These are phyloP conservation scores for Tiphia femorata DNA, from an alignment of 2,888 invertebrate species.

Conservation along the genomic window DNA sequence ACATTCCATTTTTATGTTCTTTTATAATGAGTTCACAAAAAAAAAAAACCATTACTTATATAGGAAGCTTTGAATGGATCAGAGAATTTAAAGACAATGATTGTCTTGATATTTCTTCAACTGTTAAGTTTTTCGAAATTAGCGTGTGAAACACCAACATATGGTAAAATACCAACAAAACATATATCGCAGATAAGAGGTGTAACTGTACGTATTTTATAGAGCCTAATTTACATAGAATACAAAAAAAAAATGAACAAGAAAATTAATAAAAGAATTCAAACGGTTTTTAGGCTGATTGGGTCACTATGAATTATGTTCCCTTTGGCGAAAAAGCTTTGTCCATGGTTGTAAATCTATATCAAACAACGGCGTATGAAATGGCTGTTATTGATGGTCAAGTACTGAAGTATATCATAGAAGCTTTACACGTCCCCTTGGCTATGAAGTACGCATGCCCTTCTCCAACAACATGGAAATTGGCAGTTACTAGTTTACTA, in stretches of 20 bases:
- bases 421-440: slow-evolving; percentile 80
- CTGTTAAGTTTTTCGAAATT: slow-evolving; percentile 78
- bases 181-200: slow-evolving; percentile 68
- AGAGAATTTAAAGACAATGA: slow-evolving; percentile 75
- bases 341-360: slow-evolving; percentile 80
- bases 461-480: slow-evolving; percentile 85
- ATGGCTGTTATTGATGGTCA: slow-evolving; percentile 79
- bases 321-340: slow-evolving; percentile 88
- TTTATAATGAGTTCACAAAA: not conserved
- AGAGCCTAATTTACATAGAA: not conserved
- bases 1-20: not conserved
- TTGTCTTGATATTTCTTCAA: slow-evolving; percentile 78
- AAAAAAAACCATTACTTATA: slow-evolving; percentile 18
- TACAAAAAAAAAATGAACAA: not conserved
- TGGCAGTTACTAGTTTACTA: slow-evolving; percentile 82
- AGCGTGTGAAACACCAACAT: slow-evolving; percentile 76
- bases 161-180: slow-evolving; percentile 72
- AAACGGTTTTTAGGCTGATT: slow-evolving; percentile 79
- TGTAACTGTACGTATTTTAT: slow-evolving; percentile 54
- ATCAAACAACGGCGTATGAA: slow-evolving; percentile 80
- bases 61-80: slow-evolving; percentile 74
- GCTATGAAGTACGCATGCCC: slow-evolving; percentile 86
- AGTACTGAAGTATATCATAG: slow-evolving; percentile 79
- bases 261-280: not conserved
- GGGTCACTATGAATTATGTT: slow-evolving; percentile 85